Percentiles rank a stretch among this genome's conserved stretches.
Conservation (phyloP, 2,888 invertebrate genomes). For the Caenorhabditis macrosperma region DNA sequence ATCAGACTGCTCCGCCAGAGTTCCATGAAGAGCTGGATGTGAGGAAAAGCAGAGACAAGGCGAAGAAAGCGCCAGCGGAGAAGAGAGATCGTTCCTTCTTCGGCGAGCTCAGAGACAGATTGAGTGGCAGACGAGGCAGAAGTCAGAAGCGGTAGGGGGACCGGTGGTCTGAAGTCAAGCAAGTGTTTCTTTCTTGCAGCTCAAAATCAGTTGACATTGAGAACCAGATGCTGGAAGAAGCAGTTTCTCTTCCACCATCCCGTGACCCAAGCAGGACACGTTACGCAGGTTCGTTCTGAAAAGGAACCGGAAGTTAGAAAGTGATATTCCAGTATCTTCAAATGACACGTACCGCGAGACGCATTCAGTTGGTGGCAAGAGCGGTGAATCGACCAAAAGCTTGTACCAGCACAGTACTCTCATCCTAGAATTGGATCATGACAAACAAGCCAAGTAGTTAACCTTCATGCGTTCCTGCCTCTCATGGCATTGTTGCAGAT, state of each 20-base stretch:
- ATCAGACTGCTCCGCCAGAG: conserved; percentile 47
- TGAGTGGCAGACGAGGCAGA: conserved; percentile 70
- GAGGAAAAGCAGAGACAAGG: conserved; percentile 57
- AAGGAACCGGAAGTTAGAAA: not conserved
- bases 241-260: conserved; percentile 77
- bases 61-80: conserved; percentile 60
- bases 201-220: conserved; percentile 74
- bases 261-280: conserved; percentile 75
- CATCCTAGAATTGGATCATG: conserved; percentile 72
- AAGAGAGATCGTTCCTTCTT: conserved; percentile 78
- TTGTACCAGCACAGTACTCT: conserved; percentile 75
- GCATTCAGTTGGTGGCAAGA: conserved; percentile 70
- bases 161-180: no score
- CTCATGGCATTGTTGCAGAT: no score
- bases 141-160: conserved; percentile 59
- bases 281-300: conserved; percentile 56
- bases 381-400: conserved; percentile 72
- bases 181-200: conserved; percentile 59
- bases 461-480: no score
- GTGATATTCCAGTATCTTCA: conserved; percentile 16
- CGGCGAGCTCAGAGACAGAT: conserved; percentile 74
- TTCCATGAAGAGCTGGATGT: conserved; percentile 56
- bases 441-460: conserved; percentile 70
- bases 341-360: conserved; percentile 66
- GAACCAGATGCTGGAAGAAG: conserved; percentile 74